Conservation (phyloP, 2,113 vertebrate species). For the Hylia prasina region DNA sequence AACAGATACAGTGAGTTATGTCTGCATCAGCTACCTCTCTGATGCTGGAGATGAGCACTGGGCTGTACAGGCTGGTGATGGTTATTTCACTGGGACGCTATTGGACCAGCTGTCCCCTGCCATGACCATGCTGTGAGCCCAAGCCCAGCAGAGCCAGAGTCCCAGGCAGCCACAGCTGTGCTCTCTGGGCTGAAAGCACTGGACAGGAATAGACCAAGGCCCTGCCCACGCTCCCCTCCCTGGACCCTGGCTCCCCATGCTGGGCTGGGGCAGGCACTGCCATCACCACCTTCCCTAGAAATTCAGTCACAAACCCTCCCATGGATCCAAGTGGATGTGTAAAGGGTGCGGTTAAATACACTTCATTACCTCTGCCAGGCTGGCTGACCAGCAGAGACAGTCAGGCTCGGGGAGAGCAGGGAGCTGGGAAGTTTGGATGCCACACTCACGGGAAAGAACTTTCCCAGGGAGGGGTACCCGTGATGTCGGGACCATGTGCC, state of each 20-base stretch:
- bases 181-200: neutral
- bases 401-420: neutral
- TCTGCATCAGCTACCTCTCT: neutral
- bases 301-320: neutral
- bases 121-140: neutral
- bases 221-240: accelerated
- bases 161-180: accelerated
- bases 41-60: accelerated
- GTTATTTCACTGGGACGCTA: neutral
- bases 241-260: neutral
- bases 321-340: neutral
- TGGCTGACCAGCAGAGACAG: neutral
- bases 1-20: accelerated
- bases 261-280: neutral
- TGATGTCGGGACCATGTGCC: accelerated
- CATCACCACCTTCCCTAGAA: neutral
- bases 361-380: neutral
- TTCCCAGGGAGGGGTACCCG: accelerated
- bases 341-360: neutral
- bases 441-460: accelerated
- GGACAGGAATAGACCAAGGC: accelerated
- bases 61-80: neutral
- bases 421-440: neutral
- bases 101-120: neutral
- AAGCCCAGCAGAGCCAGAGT: neutral